These are phyloP conservation scores for Arrhamphus sclerolepis DNA, from an alignment of 2,797 vertebrate genomes.

Conservation along the genomic window DNA sequence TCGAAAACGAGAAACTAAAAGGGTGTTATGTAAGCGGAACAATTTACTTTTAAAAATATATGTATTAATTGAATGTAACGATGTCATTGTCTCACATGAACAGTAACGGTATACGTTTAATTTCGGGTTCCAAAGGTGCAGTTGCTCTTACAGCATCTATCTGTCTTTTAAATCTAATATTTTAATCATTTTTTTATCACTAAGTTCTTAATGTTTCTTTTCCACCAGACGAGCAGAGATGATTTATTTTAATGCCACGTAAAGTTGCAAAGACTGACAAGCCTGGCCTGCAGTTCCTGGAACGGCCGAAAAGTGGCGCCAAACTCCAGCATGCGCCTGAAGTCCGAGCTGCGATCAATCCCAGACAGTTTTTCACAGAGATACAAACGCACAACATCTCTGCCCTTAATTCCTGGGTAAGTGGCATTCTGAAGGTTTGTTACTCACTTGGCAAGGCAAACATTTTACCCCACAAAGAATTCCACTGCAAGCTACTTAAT, in stretches of 20 bases:
- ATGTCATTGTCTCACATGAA: background rate
- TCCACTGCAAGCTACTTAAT: too few relatives aligned
- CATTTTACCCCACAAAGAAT: too few relatives aligned
- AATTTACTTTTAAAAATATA: background rate
- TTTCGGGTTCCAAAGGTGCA: too few relatives aligned
- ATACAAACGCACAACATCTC: conserved; percentile 53
- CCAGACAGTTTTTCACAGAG: conserved; percentile 79
- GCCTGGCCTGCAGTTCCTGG: conserved; percentile 84
- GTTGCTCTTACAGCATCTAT: background rate
- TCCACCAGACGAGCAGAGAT: conserved; percentile 35
- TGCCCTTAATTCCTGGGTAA: conserved; percentile 82
- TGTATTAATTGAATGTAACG: background rate
- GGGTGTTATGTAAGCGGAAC: background rate
- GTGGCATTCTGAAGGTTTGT: background rate
- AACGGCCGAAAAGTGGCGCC: conserved; percentile 79
- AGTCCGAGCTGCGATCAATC: conserved; percentile 70
- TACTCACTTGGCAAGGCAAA: background rate
- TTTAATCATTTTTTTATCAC: background rate
- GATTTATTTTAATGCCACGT: conserved; percentile 87
- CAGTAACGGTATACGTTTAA: conserved; percentile 16
- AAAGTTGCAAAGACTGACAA: conserved; percentile 79
- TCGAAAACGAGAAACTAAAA: conserved; percentile 5
- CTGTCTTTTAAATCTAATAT: background rate
- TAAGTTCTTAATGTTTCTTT: background rate
- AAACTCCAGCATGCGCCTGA: conserved; percentile 71